Evolutionary conservation across 2,888 invertebrate species (phyloP), one percentile per base, ranked within the genome.

Genomic region (Lithosia quadra): DNA sequence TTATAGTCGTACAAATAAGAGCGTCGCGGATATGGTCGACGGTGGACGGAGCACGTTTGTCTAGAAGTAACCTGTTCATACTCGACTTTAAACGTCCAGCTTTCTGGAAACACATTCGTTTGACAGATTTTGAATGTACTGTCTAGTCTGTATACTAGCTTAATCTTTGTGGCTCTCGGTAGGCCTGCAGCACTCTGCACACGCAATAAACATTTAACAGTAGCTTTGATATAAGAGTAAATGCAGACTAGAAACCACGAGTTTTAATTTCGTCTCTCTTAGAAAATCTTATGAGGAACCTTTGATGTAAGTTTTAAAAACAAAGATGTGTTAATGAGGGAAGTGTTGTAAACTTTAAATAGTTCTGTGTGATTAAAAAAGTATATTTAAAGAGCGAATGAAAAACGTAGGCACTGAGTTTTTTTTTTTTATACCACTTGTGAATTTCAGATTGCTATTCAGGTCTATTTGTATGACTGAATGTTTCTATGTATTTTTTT

Each of bases 191-290:
- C 22, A 63, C 63, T 63, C 63, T 34, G 49, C 33, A 63, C 22
- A 55, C 15, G 53, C 10, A 63, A 33, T 63, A 55, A 63, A 78
- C 75, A 65, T 70, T 76, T 73, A 39, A 39, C 22, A 63, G 63
- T 33, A 34, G 21, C 63, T 63, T 63, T 63, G 63, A 55, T 55
- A 63, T 63, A 7, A 55, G 53, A 63, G 49, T 36, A 33, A 34
- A 55, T 53, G 34, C 63, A 55, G 63, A 63, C 33, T n/a, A 63
- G 33, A n/a, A 63, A 34, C 53, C 34, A 55, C 21, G 5, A 22
- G 22, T 24, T 63, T 63, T 63, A 34, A 15, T 63, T 63, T 55
- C 21, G 22, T 34, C 55, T 34, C 43, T 36, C 11, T 9, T 18
- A 63, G 22, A 10, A n/a, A 33, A 24, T 28, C 15, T 28, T 28